A percentile compares a stretch with the other conserved stretches of the same genome.
phyloP scores from a whole-genome alignment of 2,888 invertebrate species.

The Hylaea fasciaria region DNA sequence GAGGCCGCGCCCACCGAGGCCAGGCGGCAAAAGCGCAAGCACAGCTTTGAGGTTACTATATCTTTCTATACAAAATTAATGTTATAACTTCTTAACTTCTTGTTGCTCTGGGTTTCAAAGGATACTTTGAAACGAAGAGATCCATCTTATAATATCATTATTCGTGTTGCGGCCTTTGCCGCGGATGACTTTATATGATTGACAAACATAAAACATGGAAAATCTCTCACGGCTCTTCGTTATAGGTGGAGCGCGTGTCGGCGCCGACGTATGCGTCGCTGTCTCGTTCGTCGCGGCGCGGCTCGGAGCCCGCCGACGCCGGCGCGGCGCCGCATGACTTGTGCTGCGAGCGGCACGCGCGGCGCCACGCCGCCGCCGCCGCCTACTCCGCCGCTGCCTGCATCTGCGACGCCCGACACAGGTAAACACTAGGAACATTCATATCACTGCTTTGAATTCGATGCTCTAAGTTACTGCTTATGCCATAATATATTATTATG shows the following conservation, averaged over 20 bases:
- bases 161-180: no score
- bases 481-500: no score
- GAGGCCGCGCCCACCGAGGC: constrained; percentile 56
- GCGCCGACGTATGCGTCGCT: constrained; percentile 88
- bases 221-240: no score
- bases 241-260: constrained; percentile 86
- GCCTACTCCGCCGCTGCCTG: constrained; percentile 59
- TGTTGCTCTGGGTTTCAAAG: no score
- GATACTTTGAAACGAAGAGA: no score
- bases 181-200: no score
- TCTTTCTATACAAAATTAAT: not conserved
- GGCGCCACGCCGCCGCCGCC: constrained; percentile 72
- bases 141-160: no score
- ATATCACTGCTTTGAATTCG: not conserved
- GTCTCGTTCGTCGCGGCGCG: constrained; percentile 72
- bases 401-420: constrained; percentile 68
- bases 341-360: constrained; percentile 65
- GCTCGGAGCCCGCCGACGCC: constrained; percentile 54
- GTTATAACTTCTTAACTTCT: no score
- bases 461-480: no score
- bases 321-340: constrained; percentile 39
- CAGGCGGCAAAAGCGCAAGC: constrained; percentile 62
- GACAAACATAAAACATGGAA: no score
- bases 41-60: constrained; percentile 64
- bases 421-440: constrained; percentile 51